phyloP scores from a whole-genome alignment of 2,113 vertebrate genomes.

The Cnemophilus loriae region DNA sequence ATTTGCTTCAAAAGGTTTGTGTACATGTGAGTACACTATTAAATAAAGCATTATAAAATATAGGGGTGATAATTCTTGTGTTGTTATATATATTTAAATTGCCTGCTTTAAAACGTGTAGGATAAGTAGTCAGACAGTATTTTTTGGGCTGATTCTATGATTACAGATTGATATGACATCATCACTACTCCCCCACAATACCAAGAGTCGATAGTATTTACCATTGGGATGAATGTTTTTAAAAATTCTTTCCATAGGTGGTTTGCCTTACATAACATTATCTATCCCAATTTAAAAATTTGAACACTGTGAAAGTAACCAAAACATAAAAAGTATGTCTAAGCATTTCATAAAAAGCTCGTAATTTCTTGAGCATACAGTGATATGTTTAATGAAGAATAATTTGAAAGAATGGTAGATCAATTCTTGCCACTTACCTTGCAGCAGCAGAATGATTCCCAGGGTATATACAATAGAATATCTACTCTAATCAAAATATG shows the following conservation, averaged over 20 bases:
- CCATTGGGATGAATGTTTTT: neutral
- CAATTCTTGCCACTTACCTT: neutral
- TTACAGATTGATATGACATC: neutral
- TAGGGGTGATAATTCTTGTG: neutral
- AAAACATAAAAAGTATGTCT: neutral
- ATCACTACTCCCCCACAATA: neutral
- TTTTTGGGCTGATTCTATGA: neutral
- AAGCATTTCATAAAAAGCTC: neutral
- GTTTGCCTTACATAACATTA: neutral
- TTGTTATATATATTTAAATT: neutral
- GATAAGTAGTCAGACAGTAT: neutral
- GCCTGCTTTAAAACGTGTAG: neutral
- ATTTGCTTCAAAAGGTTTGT: neutral
- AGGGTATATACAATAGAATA: neutral
- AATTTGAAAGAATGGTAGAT: neutral
- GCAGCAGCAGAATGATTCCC: neutral
- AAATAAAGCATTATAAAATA: neutral
- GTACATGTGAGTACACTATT: neutral
- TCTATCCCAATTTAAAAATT: neutral
- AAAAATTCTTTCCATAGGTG: neutral
- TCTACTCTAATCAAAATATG: slow-evolving; percentile 3
- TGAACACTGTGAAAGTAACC: neutral
- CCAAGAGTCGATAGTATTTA: neutral
- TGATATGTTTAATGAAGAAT: neutral
- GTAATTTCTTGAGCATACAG: neutral